phyloP scores from a whole-genome alignment of 2,797 vertebrate species.

The Halcyon leucocephala region DNA sequence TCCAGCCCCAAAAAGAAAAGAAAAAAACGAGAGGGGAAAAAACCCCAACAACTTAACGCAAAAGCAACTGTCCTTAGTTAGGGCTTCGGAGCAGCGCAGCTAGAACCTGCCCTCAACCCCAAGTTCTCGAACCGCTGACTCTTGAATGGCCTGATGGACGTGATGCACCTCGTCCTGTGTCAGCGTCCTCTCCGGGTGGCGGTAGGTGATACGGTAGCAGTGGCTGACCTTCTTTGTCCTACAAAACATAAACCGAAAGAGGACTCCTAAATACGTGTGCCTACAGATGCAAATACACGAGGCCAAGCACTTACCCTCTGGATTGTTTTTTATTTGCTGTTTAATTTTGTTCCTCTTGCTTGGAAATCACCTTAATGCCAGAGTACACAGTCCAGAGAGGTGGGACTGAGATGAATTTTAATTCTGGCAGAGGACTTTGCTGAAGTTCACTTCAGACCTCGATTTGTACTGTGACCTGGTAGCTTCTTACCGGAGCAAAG shows the following conservation, averaged over 20 bases:
- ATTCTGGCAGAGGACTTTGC: not conserved
- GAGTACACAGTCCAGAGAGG: not conserved
- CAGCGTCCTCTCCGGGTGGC: conserved; percentile 92
- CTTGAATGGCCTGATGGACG: conserved; percentile 85
- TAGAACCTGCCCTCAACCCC: conserved; percentile 90
- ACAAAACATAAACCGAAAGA: conserved; percentile 38
- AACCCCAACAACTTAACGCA: no score
- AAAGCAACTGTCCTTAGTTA: not conserved
- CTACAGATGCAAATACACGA: not conserved
- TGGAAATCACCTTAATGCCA: conserved; percentile 47
- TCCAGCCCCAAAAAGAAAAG: not conserved
- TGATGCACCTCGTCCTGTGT: conserved; percentile 85
- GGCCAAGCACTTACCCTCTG: conserved; percentile 12
- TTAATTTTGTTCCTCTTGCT: conserved; percentile 37
- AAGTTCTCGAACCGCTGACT: conserved; percentile 79
- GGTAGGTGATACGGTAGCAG: conserved; percentile 91
- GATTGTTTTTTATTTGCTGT: conserved; percentile 3
- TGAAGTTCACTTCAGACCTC: not conserved
- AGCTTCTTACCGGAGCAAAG: not conserved
- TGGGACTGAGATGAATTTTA: conserved; percentile 22
- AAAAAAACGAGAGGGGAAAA: accelerated
- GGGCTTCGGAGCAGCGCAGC: not conserved
- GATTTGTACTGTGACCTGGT: not conserved
- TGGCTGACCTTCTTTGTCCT: conserved; percentile 90
- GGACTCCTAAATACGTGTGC: not conserved